Evolutionary conservation across 2,888 invertebrate species (phyloP), one percentile per base, ranked within the genome.

Genomic region (Lasioglossum vierecki): DNA sequence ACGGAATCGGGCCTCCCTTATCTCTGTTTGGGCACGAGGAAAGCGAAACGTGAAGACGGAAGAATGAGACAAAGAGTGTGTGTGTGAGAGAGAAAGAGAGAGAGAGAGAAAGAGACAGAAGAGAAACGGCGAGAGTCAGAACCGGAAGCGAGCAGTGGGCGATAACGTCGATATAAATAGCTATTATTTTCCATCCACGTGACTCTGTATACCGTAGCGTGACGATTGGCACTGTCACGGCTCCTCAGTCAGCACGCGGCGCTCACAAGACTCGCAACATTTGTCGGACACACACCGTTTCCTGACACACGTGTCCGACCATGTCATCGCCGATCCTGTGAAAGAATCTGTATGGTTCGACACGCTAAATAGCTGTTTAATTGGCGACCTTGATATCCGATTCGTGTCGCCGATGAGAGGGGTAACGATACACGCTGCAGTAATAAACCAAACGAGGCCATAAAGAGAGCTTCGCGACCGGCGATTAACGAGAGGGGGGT

Each of bases 161-260:
- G 88, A 88, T 88, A 88, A 86, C 79, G 81, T 66, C 22, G 76
- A 74, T 88, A 89, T 89, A 89, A 89, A 89, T 89, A 89, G 84
- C 83, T 82, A 84, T 88, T 89, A 89, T 88, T 89, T 86, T 86
- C 89, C 84, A 86, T 83, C 88, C 89, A 89, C 89, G 89, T 89
- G 89, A 85, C 84, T 76, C 75, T 53, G 82, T 80, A 73, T 70
- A 80, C 76, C 71, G 63, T 79, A 46, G 76, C 86, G 86, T 82
- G 83, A 88, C 88, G 74, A 88, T 88, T 81, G 79, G 18, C 76
- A 60, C 46, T 63, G 81, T 79, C 72, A 84, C 80, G 80, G 80
- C 30, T 78, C 46, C 76, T 78, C 80, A 70, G 77, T 53, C 71
- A 49, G 72, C 82, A 72, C 76, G 84, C 79, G 73, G 72, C 60